A percentile compares a stretch with the other conserved stretches of the same genome.
phyloP scores from a whole-genome alignment of 2,797 vertebrate species.

The Mormyrus hasselquistii region DNA sequence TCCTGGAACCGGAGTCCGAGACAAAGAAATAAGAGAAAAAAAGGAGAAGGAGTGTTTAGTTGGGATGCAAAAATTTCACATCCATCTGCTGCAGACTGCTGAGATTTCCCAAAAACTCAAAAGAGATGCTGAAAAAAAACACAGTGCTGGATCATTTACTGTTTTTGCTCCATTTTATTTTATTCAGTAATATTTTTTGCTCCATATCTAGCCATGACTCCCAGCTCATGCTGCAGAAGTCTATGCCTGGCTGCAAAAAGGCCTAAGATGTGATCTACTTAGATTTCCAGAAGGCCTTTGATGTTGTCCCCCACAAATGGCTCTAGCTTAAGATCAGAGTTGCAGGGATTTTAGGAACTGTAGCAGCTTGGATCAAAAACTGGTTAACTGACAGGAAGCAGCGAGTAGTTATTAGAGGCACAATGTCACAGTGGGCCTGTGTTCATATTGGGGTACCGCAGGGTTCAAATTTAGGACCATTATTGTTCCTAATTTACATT shows the following conservation, averaged over 20 bases:
- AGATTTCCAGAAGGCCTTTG: too few species aligned
- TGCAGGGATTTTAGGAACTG: too few species aligned
- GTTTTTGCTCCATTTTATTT: not conserved
- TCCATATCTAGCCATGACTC: not conserved
- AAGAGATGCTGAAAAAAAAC: not conserved
- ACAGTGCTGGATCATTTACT: not conserved
- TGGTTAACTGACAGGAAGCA: too few species aligned
- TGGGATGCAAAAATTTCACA: not conserved
- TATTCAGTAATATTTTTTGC: not conserved
- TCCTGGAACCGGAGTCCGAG: constrained; percentile 48
- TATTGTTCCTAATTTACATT: too few species aligned
- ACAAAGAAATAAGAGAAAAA: not conserved
- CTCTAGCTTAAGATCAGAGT: too few species aligned
- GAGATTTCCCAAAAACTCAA: not conserved
- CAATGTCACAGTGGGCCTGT: too few species aligned
- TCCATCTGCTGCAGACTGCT: not conserved
- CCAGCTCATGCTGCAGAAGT: not conserved
- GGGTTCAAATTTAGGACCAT: too few species aligned
- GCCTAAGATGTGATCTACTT: too few species aligned
- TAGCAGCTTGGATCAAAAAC: too few species aligned
- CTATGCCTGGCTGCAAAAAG: not conserved
- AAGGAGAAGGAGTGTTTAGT: not conserved
- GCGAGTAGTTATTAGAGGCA: too few species aligned
- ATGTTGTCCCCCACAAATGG: too few species aligned
- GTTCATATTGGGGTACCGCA: too few species aligned